A percentile compares a stretch with the other conserved stretches of the same genome.
Conservation (phyloP, 2,113 vertebrate genomes). For the Oncorhynchus clarkii region DNA sequence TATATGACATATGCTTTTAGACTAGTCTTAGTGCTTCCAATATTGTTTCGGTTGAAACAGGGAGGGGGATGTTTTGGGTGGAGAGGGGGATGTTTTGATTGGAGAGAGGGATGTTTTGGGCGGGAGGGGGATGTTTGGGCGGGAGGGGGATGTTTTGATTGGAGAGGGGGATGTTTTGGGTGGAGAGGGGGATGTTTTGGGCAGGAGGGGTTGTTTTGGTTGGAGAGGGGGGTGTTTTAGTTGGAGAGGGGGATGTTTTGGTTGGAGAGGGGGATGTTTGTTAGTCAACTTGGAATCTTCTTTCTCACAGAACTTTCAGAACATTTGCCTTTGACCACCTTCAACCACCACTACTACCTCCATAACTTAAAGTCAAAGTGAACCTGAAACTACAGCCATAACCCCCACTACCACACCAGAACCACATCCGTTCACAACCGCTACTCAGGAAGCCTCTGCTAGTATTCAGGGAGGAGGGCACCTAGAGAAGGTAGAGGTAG, state of each 20-base stretch:
- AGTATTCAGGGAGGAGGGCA: slow-evolving; percentile 32
- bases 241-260: too few species aligned
- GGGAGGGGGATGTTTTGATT: background rate
- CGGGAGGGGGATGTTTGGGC: too few species aligned
- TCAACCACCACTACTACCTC: background rate
- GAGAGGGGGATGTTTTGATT: too few species aligned
- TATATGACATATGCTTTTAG: background rate
- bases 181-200: too few species aligned
- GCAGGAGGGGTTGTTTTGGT: background rate
- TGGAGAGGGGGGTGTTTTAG: too few species aligned
- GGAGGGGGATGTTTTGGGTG: too few species aligned
- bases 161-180: too few species aligned
- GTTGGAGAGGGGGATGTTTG: background rate
- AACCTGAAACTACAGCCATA: background rate
- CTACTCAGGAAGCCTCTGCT: slow-evolving; percentile 24
- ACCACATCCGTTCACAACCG: background rate
- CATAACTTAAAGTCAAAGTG: background rate
- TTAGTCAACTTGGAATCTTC: slow-evolving; percentile 2
- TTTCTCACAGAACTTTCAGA: slow-evolving; percentile 13
- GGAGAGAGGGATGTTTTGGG: too few species aligned
- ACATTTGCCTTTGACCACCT: slow-evolving; percentile 16
- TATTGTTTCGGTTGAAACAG: too few species aligned
- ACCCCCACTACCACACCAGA: background rate
- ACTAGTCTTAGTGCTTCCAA: background rate
- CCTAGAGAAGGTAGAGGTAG: slow-evolving; percentile 24